A percentile compares a stretch with the other conserved stretches of the same genome.
Evolutionary conservation across 2,888 invertebrate genomes (phyloP).

Genomic region (Digitonthophagus gazella): DNA sequence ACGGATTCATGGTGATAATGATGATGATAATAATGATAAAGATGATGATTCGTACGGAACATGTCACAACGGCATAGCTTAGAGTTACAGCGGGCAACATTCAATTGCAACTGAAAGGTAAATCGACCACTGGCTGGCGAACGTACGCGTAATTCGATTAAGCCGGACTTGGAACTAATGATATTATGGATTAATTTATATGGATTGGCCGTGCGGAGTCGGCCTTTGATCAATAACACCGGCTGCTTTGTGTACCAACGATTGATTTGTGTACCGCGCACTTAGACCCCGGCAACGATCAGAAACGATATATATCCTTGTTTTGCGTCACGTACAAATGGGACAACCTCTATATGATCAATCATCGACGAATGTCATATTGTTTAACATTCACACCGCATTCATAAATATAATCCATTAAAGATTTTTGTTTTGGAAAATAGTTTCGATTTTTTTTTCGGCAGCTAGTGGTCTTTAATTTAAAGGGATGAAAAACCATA

Average conservation of each 20-base stretch:
- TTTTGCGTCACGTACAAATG: not conserved
- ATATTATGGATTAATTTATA: slow-evolving; percentile 24
- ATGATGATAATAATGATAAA: not conserved
- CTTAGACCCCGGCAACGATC: not conserved
- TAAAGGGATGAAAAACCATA: slow-evolving; percentile 18
- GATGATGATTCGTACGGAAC: slow-evolving; percentile 35
- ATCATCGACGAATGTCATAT: not conserved
- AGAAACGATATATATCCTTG: not conserved
- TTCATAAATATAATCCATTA: not conserved
- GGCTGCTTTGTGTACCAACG: not conserved
- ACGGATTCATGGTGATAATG: slow-evolving; percentile 29
- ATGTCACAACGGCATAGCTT: slow-evolving; percentile 39
- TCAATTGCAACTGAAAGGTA: slow-evolving; percentile 52
- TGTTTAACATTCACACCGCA: not conserved
- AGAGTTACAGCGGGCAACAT: slow-evolving; percentile 43
- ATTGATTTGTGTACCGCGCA: not conserved
- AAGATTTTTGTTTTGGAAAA: not conserved
- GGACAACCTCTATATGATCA: not conserved
- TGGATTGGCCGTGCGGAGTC: slow-evolving; percentile 12
- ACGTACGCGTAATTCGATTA: slow-evolving; percentile 15
- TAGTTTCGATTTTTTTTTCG: not conserved
- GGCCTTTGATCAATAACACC: slow-evolving; percentile 11
- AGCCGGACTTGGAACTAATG: slow-evolving; percentile 12
- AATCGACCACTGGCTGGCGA: slow-evolving; percentile 22
- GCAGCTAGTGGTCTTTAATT: slow-evolving; percentile 7